These are phyloP conservation scores for Argyrosomus japonicus DNA, from an alignment of 2,113 vertebrate genomes.

Conservation along the genomic window DNA sequence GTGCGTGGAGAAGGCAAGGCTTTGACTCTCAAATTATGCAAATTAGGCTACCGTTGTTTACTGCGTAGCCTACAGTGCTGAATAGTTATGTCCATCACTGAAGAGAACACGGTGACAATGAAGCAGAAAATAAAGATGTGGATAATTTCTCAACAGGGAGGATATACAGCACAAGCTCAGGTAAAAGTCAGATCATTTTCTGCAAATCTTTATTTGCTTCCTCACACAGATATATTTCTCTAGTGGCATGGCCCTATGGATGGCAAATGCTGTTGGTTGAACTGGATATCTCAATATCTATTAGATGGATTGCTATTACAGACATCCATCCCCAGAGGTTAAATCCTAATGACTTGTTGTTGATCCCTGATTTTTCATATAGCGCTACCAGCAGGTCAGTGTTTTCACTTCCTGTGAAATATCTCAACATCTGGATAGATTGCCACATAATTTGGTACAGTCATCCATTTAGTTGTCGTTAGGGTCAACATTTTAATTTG, in stretches of 20 bases:
- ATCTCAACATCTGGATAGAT: neutral
- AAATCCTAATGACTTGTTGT: no score
- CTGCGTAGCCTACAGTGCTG: slow-evolving; percentile 17
- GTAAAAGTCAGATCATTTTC: slow-evolving; percentile 5
- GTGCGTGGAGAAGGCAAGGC: slow-evolving; percentile 58
- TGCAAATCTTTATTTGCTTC: neutral
- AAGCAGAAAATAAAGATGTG: slow-evolving; percentile 8
- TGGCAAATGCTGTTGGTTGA: no score
- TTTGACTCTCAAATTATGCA: slow-evolving; percentile 59
- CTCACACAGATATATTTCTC: neutral
- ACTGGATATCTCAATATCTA: no score
- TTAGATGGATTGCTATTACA: no score
- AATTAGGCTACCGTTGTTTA: slow-evolving; percentile 66
- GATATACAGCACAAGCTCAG: slow-evolving; percentile 13
- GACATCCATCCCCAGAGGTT: no score
- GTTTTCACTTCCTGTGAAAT: neutral
- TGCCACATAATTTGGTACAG: neutral
- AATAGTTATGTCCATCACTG: slow-evolving; percentile 45
- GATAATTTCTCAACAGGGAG: slow-evolving; percentile 2
- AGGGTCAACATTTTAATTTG: neutral
- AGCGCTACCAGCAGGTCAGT: neutral
- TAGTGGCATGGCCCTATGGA: no score
- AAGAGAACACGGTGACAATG: slow-evolving; percentile 35
- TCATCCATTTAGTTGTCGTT: neutral
- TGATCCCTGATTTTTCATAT: no score